Conservation (phyloP, 2,888 invertebrate species). For the Amiota mariae region DNA sequence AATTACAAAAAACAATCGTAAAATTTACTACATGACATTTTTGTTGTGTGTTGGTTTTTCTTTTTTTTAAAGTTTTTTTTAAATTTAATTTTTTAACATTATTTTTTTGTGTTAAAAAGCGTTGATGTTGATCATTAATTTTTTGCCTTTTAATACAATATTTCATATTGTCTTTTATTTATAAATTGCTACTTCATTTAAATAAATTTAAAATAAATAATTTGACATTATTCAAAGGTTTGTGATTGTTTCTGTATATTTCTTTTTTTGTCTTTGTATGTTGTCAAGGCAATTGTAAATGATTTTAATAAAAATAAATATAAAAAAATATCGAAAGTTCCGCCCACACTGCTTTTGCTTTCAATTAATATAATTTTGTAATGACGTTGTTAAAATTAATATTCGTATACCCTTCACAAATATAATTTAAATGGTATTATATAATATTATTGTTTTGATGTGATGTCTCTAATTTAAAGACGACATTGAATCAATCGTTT, state of each 20-base stretch:
- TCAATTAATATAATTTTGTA: neutral
- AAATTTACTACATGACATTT: conserved; percentile 18
- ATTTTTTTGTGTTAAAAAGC: neutral
- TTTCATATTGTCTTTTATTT: conserved; percentile 5
- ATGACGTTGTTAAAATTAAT: too few species aligned
- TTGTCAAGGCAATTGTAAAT: conserved; percentile 21
- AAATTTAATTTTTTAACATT: neutral
- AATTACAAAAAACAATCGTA: conserved; percentile 21
- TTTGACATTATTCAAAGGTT: neutral
- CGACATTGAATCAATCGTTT: too few species aligned
- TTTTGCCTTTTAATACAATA: neutral
- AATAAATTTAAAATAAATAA: conserved; percentile 65
- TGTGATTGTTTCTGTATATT: neutral
- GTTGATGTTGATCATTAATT: conserved; percentile 4
- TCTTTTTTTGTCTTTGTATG: neutral
- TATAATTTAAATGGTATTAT: too few species aligned
- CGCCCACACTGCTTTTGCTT: neutral
- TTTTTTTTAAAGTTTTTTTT: conserved; percentile 2
- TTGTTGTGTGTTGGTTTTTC: neutral
- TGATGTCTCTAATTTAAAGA: too few species aligned
- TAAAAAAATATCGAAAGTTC: neutral
- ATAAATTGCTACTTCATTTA: conserved; percentile 54
- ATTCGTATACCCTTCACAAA: too few species aligned
- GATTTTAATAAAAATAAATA: neutral
- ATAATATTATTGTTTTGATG: too few species aligned